A percentile compares a stretch with the other conserved stretches of the same genome.
phyloP scores from a whole-genome alignment of 1,140 invertebrate species.

The Drosophila jambulina region DNA sequence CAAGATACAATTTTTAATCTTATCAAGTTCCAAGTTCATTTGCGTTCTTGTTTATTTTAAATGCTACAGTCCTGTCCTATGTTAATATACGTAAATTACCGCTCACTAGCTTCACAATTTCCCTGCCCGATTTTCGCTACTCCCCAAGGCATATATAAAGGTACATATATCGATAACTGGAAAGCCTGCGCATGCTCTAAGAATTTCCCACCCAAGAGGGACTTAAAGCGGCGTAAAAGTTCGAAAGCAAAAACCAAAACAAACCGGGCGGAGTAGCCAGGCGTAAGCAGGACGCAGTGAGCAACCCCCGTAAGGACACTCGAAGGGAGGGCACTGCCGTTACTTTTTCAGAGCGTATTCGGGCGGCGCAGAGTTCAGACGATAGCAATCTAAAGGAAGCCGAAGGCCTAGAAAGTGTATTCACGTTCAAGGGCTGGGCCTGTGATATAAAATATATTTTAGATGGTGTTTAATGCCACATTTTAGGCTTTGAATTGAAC shows the following conservation, averaged over 20 bases:
- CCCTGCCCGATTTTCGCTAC: not conserved
- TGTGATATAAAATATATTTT: not conserved
- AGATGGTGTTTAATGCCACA: not conserved
- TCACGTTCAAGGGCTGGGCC: not conserved
- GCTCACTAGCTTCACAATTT: not conserved
- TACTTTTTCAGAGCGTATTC: constrained; percentile 46
- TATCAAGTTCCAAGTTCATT: not conserved
- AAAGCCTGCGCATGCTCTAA: constrained; percentile 64
- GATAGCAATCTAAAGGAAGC: constrained; percentile 19
- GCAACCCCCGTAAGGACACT: constrained; percentile 73
- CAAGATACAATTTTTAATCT: not conserved
- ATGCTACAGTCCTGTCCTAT: not conserved
- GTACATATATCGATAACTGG: constrained; percentile 53
- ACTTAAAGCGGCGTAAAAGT: constrained; percentile 37
- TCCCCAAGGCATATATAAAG: not conserved
- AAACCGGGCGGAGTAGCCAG: constrained; percentile 27
- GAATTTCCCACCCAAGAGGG: constrained; percentile 51
- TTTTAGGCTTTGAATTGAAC: not conserved
- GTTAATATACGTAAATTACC: not conserved
- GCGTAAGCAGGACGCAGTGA: constrained; percentile 8
- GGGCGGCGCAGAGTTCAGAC: constrained; percentile 50
- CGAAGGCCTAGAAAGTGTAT: not conserved
- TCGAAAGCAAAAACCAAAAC: constrained; percentile 71
- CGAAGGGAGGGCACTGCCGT: constrained; percentile 13
- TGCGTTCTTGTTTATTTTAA: not conserved